Conservation (phyloP, 2,113 vertebrate genomes). For the Aspidoscelis tigris region DNA sequence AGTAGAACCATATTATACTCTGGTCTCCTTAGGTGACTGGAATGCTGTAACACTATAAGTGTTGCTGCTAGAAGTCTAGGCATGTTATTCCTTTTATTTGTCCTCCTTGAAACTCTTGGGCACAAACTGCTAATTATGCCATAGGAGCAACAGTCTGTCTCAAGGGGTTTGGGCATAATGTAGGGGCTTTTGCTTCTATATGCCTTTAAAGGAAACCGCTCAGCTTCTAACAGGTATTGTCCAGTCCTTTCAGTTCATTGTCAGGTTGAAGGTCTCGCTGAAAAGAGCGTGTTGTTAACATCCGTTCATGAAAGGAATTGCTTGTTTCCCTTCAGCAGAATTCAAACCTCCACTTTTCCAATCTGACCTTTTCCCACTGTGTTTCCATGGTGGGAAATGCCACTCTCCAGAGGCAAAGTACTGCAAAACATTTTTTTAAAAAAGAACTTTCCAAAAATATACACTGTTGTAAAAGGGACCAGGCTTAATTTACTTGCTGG, state of each 20-base stretch:
- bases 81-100: neutral
- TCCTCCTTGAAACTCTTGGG: neutral
- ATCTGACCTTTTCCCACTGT: conserved; percentile 1
- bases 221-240: conserved; percentile 17
- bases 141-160: neutral
- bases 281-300: conserved; percentile 10
- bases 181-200: neutral
- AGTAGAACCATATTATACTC: too few relatives aligned
- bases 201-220: neutral
- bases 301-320: neutral
- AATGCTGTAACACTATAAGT: neutral
- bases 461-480: neutral
- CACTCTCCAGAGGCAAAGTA: neutral
- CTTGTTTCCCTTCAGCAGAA: conserved; percentile 21
- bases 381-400: conserved; percentile 2
- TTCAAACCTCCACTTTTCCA: neutral
- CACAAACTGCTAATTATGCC: conserved; percentile 1
- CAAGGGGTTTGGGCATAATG: neutral
- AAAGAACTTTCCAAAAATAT: neutral
- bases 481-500: neutral
- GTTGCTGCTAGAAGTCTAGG: neutral
- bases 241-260: conserved; percentile 1
- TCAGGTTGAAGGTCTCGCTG: neutral
- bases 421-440: neutral
- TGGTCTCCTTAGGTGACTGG: neutral